phyloP scores from a whole-genome alignment of 1,140 invertebrate genomes.

The Dreissena rostriformis region DNA sequence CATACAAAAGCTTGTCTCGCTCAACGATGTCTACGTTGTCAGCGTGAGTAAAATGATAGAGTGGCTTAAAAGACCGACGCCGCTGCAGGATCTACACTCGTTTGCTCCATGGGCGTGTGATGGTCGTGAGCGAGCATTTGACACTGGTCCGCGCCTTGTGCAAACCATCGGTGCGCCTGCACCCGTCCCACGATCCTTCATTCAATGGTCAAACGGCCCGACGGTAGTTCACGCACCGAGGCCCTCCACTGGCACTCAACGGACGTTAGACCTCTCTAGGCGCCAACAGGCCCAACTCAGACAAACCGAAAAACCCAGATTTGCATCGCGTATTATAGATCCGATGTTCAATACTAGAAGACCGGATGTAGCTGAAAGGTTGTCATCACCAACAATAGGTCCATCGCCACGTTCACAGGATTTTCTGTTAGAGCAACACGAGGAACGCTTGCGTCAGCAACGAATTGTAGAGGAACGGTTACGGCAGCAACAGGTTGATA shows the following conservation, averaged over 20 bases:
- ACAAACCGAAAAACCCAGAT: conserved; percentile 9
- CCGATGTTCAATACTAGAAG: neutral
- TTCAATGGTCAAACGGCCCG: conserved; percentile 16
- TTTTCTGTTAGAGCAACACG: conserved; percentile 15
- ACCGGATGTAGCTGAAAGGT: neutral
- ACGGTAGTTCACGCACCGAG: neutral
- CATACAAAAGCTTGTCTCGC: conserved; percentile 61
- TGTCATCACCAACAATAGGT: neutral
- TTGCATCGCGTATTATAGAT: conserved; percentile 8
- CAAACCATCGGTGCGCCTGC: conserved; percentile 22
- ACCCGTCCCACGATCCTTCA: conserved; percentile 34
- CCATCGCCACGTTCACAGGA: neutral
- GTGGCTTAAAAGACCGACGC: conserved; percentile 71
- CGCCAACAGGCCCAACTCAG: neutral
- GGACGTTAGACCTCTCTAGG: neutral
- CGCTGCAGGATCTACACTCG: conserved; percentile 58
- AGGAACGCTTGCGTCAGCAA: conserved; percentile 17
- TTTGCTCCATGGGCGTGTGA: conserved; percentile 68
- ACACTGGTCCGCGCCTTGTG: conserved; percentile 16
- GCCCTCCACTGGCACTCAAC: neutral
- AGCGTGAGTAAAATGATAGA: conserved; percentile 68
- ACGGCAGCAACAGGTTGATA: conserved; percentile 7
- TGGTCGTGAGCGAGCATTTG: conserved; percentile 30
- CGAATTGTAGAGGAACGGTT: conserved; percentile 8
- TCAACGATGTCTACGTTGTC: conserved; percentile 73